Base-by-base conservation (phyloP, 2,797 vertebrate genomes). In the Buceros bicornis region DNA sequence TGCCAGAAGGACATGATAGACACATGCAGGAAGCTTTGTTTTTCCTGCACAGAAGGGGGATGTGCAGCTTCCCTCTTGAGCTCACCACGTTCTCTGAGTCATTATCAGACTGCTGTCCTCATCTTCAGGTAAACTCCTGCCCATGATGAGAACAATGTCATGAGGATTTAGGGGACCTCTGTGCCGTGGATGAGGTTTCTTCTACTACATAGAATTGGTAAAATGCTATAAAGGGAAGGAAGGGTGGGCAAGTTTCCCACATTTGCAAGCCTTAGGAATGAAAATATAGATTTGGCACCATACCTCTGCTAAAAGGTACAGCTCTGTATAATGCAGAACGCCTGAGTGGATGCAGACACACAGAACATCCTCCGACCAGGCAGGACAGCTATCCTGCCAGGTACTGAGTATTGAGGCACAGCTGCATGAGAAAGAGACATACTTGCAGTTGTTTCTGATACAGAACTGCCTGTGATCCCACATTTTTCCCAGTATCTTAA, bases 391-490 rank as follows among this genome's bases (percentile, higher is more conserved):
- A 31, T 21, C 43, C 45, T 31, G 35, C 37, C 67, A 18, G 29
- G 61, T 53, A 53, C 37, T 0, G 0, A 13, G 17, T 18, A 62
- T 28, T 3, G 17, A 31, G 25, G 29, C 37, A 67, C 0, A 1
- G 31, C 53, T 61, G 13, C 13, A 25, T 1, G 16, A 67, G 5
- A 40, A 8, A 43, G 31, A 77, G 35, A 77, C 17, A 78, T 15
- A 48, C 25, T 20, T 6, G 5, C 29, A 24, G 29, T 7, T 69
- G 28, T 56, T 84, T 74, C 67, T 62, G 21, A 31, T 24, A 67
- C 35, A 40, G 61, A 69, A 57, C 80, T 53, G 29, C 3, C 45
- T 13, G 2, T 3, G 29, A 65, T 60, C 10, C 29, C 45, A 12
- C 24, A 4, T 48, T 50, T 33, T 43, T 37, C 57, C 35, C n/a